These are phyloP conservation scores for Epicampocera succincta DNA, from an alignment of 2,888 invertebrate genomes.

Conservation along the genomic window DNA sequence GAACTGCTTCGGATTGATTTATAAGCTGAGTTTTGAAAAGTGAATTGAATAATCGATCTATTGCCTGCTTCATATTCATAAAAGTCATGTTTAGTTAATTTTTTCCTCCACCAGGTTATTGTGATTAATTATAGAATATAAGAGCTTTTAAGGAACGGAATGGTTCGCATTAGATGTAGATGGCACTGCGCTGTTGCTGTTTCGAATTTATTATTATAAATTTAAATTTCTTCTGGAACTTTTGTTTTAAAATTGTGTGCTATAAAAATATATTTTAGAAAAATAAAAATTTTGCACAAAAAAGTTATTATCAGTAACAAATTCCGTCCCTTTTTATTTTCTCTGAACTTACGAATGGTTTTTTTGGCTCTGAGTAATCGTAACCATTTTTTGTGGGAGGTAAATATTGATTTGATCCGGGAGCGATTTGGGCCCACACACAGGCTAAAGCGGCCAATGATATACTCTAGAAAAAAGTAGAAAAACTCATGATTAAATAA, in stretches of 20 bases:
- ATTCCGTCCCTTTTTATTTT: too few relatives aligned
- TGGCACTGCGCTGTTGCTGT: too few relatives aligned
- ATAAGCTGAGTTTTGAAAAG: constrained; percentile 31
- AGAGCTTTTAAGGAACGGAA: too few relatives aligned
- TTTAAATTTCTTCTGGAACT: too few relatives aligned
- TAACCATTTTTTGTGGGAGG: constrained; percentile 88
- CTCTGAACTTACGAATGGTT: constrained; percentile 77
- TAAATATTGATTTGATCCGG: constrained; percentile 88
- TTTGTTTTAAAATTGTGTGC: too few relatives aligned
- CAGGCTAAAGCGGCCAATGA: constrained; percentile 77
- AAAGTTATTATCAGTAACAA: too few relatives aligned
- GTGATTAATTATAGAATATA: not conserved
- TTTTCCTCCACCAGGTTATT: not conserved
- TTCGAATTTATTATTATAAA: too few relatives aligned
- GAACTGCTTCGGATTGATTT: constrained; percentile 46
- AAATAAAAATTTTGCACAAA: too few relatives aligned
- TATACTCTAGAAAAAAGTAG: constrained; percentile 76
- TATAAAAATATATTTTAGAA: too few relatives aligned
- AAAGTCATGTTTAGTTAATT: constrained; percentile 26
- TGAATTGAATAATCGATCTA: constrained; percentile 27
- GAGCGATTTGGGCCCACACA: constrained; percentile 80
- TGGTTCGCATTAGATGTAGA: too few relatives aligned
- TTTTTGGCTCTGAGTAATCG: constrained; percentile 86
- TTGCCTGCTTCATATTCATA: constrained; percentile 11
- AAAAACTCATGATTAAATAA: not conserved